phyloP scores from a whole-genome alignment of 1,140 invertebrate genomes.

The Orius insidiosus region DNA sequence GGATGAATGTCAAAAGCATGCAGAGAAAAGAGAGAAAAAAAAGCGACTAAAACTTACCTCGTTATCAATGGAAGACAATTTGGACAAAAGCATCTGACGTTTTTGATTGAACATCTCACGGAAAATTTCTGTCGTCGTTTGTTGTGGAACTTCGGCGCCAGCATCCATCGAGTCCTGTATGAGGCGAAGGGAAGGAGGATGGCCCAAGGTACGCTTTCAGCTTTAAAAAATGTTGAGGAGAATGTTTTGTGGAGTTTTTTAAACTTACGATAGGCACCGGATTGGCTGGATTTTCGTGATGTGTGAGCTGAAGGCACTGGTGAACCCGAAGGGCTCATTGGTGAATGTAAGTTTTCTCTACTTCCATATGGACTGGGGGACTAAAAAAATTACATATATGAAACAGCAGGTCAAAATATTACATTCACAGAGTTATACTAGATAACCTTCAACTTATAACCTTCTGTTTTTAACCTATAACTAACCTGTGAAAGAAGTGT shows the following conservation, averaged over 20 bases:
- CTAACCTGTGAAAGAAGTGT: conserved; percentile 35
- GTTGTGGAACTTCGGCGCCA: conserved; percentile 20
- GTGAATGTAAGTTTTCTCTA: conserved; percentile 49
- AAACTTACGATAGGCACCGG: conserved; percentile 23
- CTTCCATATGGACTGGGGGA: conserved; percentile 57
- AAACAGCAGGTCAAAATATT: too few relatives aligned
- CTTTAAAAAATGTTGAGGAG: not conserved
- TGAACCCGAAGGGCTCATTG: conserved; percentile 35
- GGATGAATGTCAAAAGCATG: too few relatives aligned
- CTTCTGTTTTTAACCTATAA: too few relatives aligned
- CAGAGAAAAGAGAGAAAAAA: too few relatives aligned
- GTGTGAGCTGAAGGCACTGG: conserved; percentile 29
- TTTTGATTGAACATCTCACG: conserved; percentile 77
- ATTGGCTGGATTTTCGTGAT: conserved; percentile 34
- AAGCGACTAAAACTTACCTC: conserved; percentile 47
- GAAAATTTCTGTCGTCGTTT: conserved; percentile 68
- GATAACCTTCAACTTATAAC: too few relatives aligned
- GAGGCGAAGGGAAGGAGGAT: conserved; percentile 16
- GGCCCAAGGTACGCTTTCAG: not conserved
- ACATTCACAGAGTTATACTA: too few relatives aligned
- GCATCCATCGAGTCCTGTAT: conserved; percentile 13
- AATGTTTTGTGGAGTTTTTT: not conserved
- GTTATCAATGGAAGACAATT: conserved; percentile 73
- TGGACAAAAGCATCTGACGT: conserved; percentile 65
- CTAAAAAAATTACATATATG: conserved; percentile 25